A percentile compares a stretch with the other conserved stretches of the same genome.
These are phyloP conservation scores for Megaceryle maxima DNA, from an alignment of 2,113 vertebrate species.

Conservation along the genomic window DNA sequence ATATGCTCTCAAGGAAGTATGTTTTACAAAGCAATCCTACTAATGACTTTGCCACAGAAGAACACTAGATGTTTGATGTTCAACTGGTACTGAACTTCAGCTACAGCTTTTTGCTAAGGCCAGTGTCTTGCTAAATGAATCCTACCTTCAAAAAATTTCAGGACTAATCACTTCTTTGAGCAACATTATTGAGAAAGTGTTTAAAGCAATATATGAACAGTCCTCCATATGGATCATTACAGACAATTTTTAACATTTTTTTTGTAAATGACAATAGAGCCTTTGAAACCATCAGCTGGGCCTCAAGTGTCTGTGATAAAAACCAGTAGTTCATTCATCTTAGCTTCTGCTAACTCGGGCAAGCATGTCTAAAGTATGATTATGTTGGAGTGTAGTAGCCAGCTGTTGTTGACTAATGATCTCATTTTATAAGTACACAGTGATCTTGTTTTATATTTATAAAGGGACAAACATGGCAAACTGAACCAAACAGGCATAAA, in stretches of 20 bases:
- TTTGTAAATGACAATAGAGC: not conserved
- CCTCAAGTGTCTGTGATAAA: not conserved
- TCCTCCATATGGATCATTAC: not conserved
- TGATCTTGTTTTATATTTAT: not conserved
- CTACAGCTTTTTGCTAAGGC: not conserved
- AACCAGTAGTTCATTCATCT: not conserved
- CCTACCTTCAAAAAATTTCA: not conserved
- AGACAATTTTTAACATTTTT: not conserved
- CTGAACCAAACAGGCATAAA: not conserved
- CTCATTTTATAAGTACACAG: not conserved
- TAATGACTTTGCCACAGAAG: not conserved
- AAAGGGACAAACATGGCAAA: not conserved
- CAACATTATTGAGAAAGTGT: not conserved
- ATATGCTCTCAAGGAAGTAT: not conserved
- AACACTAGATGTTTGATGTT: not conserved
- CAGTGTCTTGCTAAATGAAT: not conserved
- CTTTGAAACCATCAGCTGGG: not conserved
- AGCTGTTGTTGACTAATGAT: not conserved
- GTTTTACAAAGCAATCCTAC: not conserved
- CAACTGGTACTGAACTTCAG: not conserved
- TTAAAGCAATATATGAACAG: not conserved
- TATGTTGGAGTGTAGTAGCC: not conserved
- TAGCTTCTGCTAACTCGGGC: not conserved
- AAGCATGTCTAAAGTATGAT: constrained; percentile 11
- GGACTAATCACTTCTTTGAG: not conserved